Percentiles rank a stretch among this genome's conserved stretches.
These are phyloP conservation scores for Lepeophtheirus nordmannii DNA, from an alignment of 2,888 invertebrate species.

Conservation along the genomic window DNA sequence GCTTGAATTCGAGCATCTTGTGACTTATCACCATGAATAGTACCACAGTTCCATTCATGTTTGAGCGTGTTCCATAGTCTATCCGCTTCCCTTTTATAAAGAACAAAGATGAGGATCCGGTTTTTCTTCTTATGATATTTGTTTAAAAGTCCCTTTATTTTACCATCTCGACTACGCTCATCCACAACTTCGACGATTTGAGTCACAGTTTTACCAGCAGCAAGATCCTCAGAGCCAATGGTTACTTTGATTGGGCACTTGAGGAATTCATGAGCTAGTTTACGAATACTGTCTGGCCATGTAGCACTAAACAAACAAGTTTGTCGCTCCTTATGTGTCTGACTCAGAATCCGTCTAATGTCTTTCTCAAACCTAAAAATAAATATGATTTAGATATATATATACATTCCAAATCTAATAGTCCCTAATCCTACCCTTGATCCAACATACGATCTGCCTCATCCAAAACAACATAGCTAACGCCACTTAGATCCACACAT, in stretches of 20 bases:
- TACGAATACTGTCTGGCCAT: slow-evolving; percentile 9
- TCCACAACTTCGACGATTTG: slow-evolving; percentile 19
- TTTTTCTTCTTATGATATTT: slow-evolving; percentile 6
- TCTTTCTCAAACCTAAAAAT: background rate
- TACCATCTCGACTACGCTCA: background rate
- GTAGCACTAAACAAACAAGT: slow-evolving; percentile 12
- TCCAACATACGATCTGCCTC: slow-evolving; percentile 19
- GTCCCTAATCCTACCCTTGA: background rate
- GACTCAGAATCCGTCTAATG: background rate
- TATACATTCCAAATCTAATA: background rate
- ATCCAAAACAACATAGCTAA: slow-evolving; percentile 15
- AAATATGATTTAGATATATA: no score
- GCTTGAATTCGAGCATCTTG: slow-evolving; percentile 6
- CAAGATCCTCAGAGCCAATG: slow-evolving; percentile 20
- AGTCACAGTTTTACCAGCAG: slow-evolving; percentile 7
- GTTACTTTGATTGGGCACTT: slow-evolving; percentile 11
- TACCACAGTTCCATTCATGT: background rate
- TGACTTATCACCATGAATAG: slow-evolving; percentile 12
- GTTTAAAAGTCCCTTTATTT: slow-evolving; percentile 8
- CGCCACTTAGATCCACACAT: background rate
- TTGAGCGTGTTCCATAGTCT: background rate
- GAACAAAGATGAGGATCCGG: slow-evolving; percentile 11
- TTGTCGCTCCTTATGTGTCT: slow-evolving; percentile 6
- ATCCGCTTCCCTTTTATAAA: slow-evolving; percentile 15
- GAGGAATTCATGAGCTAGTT: slow-evolving; percentile 14